These are phyloP conservation scores for Dicrostonyx torquatus DNA, from an alignment of 2,797 vertebrate species.

Conservation along the genomic window DNA sequence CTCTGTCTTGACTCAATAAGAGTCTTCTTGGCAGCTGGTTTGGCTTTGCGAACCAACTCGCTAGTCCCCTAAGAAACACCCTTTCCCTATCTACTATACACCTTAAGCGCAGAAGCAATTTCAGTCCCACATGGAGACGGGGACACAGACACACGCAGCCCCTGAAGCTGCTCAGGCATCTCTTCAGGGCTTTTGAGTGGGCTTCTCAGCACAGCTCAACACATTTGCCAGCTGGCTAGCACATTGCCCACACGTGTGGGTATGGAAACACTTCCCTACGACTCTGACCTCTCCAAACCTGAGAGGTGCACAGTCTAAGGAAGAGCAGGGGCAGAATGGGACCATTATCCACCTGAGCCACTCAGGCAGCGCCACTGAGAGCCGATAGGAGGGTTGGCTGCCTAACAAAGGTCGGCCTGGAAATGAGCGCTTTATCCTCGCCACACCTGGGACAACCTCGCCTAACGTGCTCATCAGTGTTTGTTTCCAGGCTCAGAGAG, in stretches of 20 bases:
- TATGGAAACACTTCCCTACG: constrained; percentile 46
- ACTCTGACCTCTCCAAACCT: background rate
- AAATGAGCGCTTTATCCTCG: constrained; percentile 22
- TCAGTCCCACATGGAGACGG: background rate
- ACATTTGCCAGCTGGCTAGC: background rate
- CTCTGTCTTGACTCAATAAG: constrained; percentile 21
- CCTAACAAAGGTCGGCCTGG: constrained; percentile 30
- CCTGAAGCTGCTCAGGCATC: background rate
- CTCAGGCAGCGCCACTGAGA: background rate
- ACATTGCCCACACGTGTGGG: background rate
- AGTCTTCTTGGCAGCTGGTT: constrained; percentile 16
- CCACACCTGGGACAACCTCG: background rate
- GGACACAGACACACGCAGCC: background rate
- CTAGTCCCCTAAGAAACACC: constrained; percentile 9
- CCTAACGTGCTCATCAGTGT: background rate
- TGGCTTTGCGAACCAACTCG: constrained; percentile 7
- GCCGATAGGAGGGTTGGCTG: background rate
- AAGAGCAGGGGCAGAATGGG: background rate
- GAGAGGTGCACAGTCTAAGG: background rate
- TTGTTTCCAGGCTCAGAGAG: constrained; percentile 21
- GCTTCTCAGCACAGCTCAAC: constrained; percentile 2
- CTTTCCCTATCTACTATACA: background rate
- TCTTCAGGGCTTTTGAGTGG: background rate
- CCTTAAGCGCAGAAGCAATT: constrained; percentile 31
- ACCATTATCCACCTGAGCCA: background rate